These are phyloP conservation scores for Belonocnema kinseyi DNA, from an alignment of 1,140 invertebrate species.

Conservation along the genomic window DNA sequence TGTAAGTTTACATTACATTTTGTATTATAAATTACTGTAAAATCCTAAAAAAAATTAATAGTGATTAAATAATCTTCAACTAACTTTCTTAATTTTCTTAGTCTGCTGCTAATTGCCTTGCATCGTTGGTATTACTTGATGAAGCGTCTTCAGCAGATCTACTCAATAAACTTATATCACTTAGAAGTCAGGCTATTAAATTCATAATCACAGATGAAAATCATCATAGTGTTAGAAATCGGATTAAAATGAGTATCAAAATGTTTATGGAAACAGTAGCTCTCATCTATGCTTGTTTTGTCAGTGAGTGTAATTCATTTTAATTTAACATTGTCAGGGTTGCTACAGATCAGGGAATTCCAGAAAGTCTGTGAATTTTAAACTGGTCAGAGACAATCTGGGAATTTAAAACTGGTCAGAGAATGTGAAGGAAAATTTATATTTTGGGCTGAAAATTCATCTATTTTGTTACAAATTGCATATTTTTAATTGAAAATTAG, in stretches of 20 bases:
- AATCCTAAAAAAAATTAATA: too few species aligned
- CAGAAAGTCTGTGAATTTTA: too few species aligned
- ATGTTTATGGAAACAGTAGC: constrained; percentile 74
- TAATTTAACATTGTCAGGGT: neutral
- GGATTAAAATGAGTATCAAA: constrained; percentile 75
- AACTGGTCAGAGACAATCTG: too few species aligned
- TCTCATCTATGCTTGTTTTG: constrained; percentile 80
- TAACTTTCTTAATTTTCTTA: constrained; percentile 56
- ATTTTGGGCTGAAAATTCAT: too few species aligned
- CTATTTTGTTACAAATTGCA: too few species aligned
- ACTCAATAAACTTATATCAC: constrained; percentile 74
- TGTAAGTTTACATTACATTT: too few species aligned
- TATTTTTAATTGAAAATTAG: too few species aligned
- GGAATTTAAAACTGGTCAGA: too few species aligned
- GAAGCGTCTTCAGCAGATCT: constrained; percentile 68
- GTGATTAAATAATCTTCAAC: neutral
- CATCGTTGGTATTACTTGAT: constrained; percentile 79
- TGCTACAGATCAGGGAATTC: too few species aligned
- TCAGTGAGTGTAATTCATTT: constrained; percentile 76
- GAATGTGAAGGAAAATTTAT: too few species aligned
- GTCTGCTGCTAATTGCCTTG: constrained; percentile 81
- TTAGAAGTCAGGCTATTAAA: constrained; percentile 74
- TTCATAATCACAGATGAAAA: constrained; percentile 72
- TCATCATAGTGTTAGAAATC: constrained; percentile 74
- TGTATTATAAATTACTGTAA: too few species aligned